A percentile compares a stretch with the other conserved stretches of the same genome.
Evolutionary conservation across 2,113 vertebrate genomes (phyloP).

Genomic region (Calidris pygmaea): DNA sequence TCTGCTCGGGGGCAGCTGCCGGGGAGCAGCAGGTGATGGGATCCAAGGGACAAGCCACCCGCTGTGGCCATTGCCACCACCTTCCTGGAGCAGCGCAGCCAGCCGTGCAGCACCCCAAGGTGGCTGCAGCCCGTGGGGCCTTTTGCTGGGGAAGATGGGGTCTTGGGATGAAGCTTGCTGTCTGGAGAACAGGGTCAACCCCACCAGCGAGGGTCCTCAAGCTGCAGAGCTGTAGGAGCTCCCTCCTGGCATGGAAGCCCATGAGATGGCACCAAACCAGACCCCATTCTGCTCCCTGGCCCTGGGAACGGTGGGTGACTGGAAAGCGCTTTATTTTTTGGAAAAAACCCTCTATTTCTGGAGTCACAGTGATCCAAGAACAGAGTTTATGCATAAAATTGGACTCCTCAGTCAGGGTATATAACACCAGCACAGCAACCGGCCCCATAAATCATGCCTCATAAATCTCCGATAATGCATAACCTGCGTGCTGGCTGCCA

Average conservation of each 20-base stretch:
- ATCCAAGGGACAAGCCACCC: background rate
- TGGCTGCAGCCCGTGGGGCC: background rate
- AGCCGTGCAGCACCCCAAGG: background rate
- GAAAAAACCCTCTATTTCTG: background rate
- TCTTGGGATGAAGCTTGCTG: background rate
- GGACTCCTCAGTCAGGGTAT: constrained; percentile 28
- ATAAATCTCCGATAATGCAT: constrained; percentile 52
- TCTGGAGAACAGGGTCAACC: background rate
- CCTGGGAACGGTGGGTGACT: background rate
- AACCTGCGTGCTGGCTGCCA: constrained; percentile 15
- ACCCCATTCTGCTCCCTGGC: background rate
- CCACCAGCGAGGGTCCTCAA: fast-evolving
- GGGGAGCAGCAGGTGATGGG: background rate
- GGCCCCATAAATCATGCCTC: constrained; percentile 55
- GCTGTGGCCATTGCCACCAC: fast-evolving
- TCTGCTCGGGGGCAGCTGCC: background rate
- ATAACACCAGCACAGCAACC: constrained; percentile 18
- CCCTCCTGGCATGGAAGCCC: background rate
- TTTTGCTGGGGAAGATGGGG: fast-evolving
- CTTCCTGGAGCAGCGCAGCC: background rate
- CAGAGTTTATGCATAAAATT: constrained; percentile 51
- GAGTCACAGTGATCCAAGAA: constrained; percentile 49
- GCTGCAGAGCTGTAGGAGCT: background rate
- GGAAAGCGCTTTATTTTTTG: background rate
- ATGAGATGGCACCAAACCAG: background rate